Evolutionary conservation across 2,888 invertebrate genomes (phyloP).

Genomic region (Aphodius sticticus): DNA sequence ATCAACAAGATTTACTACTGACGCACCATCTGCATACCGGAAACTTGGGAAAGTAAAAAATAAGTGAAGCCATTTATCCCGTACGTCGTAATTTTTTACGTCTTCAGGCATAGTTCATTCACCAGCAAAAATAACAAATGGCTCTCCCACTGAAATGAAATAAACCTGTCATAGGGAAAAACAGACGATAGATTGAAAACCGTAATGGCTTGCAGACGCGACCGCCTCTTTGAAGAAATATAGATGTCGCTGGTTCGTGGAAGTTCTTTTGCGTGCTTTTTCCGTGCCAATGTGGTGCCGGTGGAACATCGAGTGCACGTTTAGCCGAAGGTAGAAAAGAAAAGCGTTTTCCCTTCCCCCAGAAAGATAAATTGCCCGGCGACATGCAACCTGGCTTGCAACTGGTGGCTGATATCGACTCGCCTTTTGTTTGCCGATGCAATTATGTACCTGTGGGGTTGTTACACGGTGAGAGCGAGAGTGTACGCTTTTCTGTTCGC

Average conservation of each 20-base stretch:
- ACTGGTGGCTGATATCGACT: background rate
- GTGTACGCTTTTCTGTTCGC: background rate
- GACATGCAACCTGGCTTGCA: background rate
- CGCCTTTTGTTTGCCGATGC: constrained; percentile 4
- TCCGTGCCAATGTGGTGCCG: background rate
- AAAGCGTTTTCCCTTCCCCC: background rate
- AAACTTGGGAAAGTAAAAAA: background rate
- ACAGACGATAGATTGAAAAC: background rate
- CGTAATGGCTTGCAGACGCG: background rate
- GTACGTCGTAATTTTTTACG: background rate
- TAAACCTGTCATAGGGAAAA: background rate
- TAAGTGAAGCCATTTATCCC: background rate
- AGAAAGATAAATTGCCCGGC: background rate
- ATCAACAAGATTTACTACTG: background rate
- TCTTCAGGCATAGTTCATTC: background rate
- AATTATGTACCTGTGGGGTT: background rate
- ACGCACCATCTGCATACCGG: background rate
- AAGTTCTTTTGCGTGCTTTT: background rate
- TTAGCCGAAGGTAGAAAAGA: constrained; percentile 4
- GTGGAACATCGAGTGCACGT: background rate
- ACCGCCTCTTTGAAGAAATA: background rate
- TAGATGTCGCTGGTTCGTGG: background rate
- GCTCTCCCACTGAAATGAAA: background rate
- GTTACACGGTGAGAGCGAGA: background rate
- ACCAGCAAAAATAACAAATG: background rate